Conservation (phyloP, 2,113 vertebrate genomes). For the Axis porcinus region DNA sequence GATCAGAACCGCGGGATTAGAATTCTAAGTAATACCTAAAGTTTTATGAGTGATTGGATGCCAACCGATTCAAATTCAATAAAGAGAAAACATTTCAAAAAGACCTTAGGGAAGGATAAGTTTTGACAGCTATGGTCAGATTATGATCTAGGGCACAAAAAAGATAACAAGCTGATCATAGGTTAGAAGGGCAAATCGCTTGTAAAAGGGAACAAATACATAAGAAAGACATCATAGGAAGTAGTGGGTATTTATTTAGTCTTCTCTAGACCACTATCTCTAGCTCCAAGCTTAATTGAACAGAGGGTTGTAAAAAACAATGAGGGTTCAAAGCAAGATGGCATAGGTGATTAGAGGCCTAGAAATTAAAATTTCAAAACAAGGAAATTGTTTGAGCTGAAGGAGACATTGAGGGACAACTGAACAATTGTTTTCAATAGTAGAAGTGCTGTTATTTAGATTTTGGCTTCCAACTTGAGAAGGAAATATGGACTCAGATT, state of each 20-base stretch:
- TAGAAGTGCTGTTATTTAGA: neutral
- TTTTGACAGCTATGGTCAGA: neutral
- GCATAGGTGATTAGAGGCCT: neutral
- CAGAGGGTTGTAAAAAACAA: neutral
- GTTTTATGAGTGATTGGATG: neutral
- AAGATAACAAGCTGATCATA: neutral
- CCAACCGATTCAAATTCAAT: neutral
- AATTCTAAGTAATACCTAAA: neutral
- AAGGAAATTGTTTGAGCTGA: neutral
- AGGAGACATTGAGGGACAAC: neutral
- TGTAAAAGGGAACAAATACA: neutral
- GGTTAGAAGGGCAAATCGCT: neutral
- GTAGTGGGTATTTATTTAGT: neutral
- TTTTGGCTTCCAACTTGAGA: neutral
- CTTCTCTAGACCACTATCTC: neutral
- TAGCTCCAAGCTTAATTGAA: neutral
- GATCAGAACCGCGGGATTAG: neutral
- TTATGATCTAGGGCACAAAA: neutral
- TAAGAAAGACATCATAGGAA: neutral
- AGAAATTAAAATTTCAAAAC: neutral
- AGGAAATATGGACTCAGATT: neutral
- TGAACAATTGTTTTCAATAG: neutral
- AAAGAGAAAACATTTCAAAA: neutral
- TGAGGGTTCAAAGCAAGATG: neutral
- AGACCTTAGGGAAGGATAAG: neutral